Base-by-base conservation (phyloP, 37 sponge, comb jelly and placozoan species). In the Oopsacas minuta region DNA sequence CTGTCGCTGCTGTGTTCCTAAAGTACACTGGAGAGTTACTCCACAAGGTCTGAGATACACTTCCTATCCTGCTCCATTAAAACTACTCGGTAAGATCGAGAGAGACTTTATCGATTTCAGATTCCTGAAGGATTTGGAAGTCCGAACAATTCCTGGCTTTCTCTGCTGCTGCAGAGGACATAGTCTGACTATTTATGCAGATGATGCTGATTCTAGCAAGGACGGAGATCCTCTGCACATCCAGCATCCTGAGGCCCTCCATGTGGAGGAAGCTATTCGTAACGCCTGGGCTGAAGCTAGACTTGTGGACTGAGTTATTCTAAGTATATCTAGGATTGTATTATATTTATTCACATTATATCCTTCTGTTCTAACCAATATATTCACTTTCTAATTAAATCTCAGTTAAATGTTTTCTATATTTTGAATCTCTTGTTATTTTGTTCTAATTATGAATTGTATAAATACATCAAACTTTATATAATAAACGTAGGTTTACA, bases 21-120 rank as follows among this genome's bases (percentile, higher is more conserved):
- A 85, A 23, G 85, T 83, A 30, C 91, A 93, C 75, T 93, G 94
- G 94, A 85, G 94, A 83, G 85, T 93, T 15, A 93, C 94, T 22
- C 91, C 91, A 81, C 94, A 93, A 85, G 94, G 94, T 23, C 89
- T 93, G 32, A 61, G 75, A n/a, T 61, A 61, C 75, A 61, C 75
- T n/a, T 61, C 75, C 7, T 61, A 20, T n/a, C 75, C 75, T 20
- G 75, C 75, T 61, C 75, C 75, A 25, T 61, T 25, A 5, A 61
- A 61, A n/a, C 75, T 61, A 25, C 75, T 61, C 7, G 75, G 75
- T 34, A 61, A 61, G 75, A 61, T 12, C 35, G 94, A 91, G 83
- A 93, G 91, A 17, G 90, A 93, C 82, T 91, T 93, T 42, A 87
- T 93, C 36, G 94, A 93, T 84, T 93, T 85, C 35, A 88, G 94